Evolutionary conservation across 2,113 vertebrate genomes (phyloP).

Genomic region (Chaetodon auriga): DNA sequence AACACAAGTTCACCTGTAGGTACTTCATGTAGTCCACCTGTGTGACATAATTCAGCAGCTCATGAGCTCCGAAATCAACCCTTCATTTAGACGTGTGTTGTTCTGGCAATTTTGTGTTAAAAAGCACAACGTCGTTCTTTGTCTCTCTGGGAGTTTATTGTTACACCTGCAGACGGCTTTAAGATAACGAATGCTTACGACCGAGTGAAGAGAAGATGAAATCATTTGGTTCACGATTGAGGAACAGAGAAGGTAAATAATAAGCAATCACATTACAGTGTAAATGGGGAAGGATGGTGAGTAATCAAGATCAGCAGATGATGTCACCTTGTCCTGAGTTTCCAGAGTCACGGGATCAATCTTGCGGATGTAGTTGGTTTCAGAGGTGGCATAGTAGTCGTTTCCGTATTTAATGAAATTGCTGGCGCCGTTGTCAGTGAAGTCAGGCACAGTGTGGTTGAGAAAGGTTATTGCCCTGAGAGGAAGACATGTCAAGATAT

Average conservation of each 20-base stretch:
- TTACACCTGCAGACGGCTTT: too few species aligned
- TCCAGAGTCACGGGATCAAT: slow-evolving; percentile 92
- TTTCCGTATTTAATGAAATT: slow-evolving; percentile 94
- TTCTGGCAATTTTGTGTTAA: too few species aligned
- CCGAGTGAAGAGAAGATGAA: too few species aligned
- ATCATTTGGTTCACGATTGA: too few species aligned
- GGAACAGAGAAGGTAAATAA: too few species aligned
- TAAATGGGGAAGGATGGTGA: not conserved
- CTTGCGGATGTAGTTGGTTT: slow-evolving; percentile 95
- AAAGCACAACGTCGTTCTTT: too few species aligned
- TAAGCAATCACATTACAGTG: too few species aligned
- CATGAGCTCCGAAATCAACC: not conserved
- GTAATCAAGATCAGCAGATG: accelerated
- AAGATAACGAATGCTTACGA: too few species aligned
- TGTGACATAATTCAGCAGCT: not conserved
- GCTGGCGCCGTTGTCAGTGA: slow-evolving; percentile 95
- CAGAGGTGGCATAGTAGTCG: slow-evolving; percentile 91
- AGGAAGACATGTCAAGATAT: not conserved
- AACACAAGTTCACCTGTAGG: slow-evolving; percentile 86
- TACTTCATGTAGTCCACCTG: slow-evolving; percentile 94
- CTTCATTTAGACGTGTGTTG: not conserved
- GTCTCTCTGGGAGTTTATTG: too few species aligned
- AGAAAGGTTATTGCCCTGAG: slow-evolving; percentile 92
- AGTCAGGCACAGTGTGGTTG: slow-evolving; percentile 94
- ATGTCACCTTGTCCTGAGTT: slow-evolving; percentile 92